Base-by-base conservation (phyloP, 2,888 invertebrate genomes). In the Xylota sylvarum region DNA sequence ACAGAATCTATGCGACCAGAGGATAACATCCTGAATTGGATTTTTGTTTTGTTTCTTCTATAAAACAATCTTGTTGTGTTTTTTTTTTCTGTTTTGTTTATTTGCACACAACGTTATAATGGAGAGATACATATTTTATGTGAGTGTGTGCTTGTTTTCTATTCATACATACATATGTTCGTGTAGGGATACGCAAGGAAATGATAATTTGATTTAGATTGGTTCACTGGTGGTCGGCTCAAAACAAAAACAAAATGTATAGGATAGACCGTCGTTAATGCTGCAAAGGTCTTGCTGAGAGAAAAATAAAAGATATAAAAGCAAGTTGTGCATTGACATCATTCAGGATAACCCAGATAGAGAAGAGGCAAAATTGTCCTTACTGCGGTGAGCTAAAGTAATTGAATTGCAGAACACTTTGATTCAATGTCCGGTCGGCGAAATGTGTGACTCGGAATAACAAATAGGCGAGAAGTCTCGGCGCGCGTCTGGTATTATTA, bases 191-290 rank as follows among this genome's bases (percentile, higher is more conserved):
- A 80, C 69, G 65, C 19, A 65, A 76, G 64, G 69, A 85, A 85
- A 74, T 80, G 60, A 85, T 85, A 85, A 85, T 85, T 85, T 85
- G 74, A 85, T 85, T 85, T 80, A 85, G 80, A 85, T 85, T 80
- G 80, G 74, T 85, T 80, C 65, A 58, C 74, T 64, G 62, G 35
- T 67, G 79, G 58, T 43, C 70, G 46, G 35, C 30, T 10, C 23
- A 56, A 32, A 4, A 30, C 40, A 17, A 56, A 27, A 12, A 0
- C 7, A 27, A 76, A 46, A 62, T 37, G 35, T n/a, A 27, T 19
- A 30, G 12, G 5, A 2, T 27, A 32, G 1, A 37, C 5, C 10
- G 27, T 12, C 60, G 32, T n/a, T 23, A 10, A 48, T 30, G 52
- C 40, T 73, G 55, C 23, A 74, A 50, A 58, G 58, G 67, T 56